Evolutionary conservation across 2,888 invertebrate genomes (phyloP).

Genomic region (Dasypogon diadema): DNA sequence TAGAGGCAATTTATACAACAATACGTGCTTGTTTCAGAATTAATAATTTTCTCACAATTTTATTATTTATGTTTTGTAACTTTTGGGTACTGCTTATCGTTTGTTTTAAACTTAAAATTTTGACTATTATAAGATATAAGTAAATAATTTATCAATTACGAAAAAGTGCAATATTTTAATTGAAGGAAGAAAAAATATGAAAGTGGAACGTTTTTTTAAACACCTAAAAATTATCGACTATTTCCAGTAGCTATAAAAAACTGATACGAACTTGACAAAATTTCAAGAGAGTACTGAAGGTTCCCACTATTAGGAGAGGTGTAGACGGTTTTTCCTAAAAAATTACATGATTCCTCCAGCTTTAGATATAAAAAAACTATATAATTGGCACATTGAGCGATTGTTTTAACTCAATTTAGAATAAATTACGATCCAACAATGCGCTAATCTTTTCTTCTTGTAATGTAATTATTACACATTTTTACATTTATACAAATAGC

Average conservation of each 20-base stretch:
- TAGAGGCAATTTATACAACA: slow-evolving; percentile 27
- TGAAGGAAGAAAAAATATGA: slow-evolving; percentile 5
- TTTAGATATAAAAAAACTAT: neutral
- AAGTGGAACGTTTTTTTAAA: neutral
- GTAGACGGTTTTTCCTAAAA: too few relatives aligned
- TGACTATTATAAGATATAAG: neutral
- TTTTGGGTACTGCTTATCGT: slow-evolving; percentile 5
- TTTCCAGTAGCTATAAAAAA: too few relatives aligned
- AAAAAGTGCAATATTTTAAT: slow-evolving; percentile 38
- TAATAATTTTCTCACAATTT: neutral
- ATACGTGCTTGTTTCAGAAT: slow-evolving; percentile 44
- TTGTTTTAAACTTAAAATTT: slow-evolving; percentile 21
- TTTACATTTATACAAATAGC: too few relatives aligned
- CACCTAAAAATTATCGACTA: slow-evolving; percentile 17
- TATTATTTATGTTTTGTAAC: slow-evolving; percentile 6
- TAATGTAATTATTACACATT: too few relatives aligned
- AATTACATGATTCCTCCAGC: too few relatives aligned
- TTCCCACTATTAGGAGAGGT: too few relatives aligned
- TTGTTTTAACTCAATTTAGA: too few relatives aligned
- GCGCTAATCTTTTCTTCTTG: too few relatives aligned
- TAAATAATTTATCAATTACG: neutral
- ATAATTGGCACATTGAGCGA: too few relatives aligned
- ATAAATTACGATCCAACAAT: too few relatives aligned
- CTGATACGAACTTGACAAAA: too few relatives aligned
- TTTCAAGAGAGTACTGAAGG: too few relatives aligned